Evolutionary conservation across 2,113 vertebrate species (phyloP).

Genomic region (Percina caprodes): DNA sequence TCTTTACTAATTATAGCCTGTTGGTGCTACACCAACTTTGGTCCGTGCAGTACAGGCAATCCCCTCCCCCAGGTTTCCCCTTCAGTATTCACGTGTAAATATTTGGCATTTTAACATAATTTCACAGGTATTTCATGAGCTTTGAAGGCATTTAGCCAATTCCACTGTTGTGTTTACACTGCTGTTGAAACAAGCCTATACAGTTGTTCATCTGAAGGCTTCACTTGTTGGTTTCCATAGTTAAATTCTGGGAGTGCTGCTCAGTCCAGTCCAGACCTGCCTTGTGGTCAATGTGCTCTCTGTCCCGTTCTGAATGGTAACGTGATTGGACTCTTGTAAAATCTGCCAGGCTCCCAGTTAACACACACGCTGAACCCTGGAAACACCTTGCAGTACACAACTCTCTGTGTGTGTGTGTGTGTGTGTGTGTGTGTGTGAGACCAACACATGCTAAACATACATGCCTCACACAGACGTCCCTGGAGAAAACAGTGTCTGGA

Average conservation of each 20-base stretch:
- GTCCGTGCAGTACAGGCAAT: too few relatives aligned
- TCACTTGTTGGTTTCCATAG: constrained; percentile 43
- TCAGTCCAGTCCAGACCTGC: constrained; percentile 35
- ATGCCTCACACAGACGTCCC: not conserved
- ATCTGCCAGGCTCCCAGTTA: constrained; percentile 41
- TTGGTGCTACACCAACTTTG: too few relatives aligned
- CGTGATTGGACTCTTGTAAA: constrained; percentile 49
- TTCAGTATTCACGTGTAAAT: constrained; percentile 15
- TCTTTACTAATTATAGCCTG: too few relatives aligned
- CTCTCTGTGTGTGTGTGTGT: not conserved
- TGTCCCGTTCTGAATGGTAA: constrained; percentile 45
- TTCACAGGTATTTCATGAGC: constrained; percentile 36
- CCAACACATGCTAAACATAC: constrained; percentile 6
- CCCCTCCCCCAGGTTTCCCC: too few relatives aligned
- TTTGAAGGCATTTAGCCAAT: not conserved
- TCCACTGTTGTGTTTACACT: constrained; percentile 11
- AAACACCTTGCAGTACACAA: constrained; percentile 6
- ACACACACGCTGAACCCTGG: constrained; percentile 17
- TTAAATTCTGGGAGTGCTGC: constrained; percentile 7
- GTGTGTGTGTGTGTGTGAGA: not conserved
- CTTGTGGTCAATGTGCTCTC: constrained; percentile 57
- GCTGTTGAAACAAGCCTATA: constrained; percentile 14
- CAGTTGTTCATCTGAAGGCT: constrained; percentile 35
- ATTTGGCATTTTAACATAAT: not conserved
- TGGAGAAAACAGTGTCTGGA: not conserved